These are phyloP conservation scores for Fistularia tabacaria DNA, from an alignment of 2,797 vertebrate species.

Conservation along the genomic window DNA sequence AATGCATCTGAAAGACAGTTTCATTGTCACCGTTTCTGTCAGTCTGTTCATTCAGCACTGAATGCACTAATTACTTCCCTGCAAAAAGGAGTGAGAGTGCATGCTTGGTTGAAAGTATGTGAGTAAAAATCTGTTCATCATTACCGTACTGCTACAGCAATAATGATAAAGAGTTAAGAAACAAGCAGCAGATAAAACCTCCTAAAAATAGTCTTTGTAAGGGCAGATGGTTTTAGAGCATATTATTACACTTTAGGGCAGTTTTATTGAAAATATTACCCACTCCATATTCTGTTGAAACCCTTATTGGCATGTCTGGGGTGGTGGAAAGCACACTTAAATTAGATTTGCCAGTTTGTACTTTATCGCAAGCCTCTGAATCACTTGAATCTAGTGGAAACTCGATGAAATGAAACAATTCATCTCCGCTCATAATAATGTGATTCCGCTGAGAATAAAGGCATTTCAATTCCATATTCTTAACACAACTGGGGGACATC, in stretches of 20 bases:
- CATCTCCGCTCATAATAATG: slow-evolving; percentile 5
- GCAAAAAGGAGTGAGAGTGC: slow-evolving; percentile 39
- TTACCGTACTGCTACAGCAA: not conserved
- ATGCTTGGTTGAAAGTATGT: slow-evolving; percentile 41
- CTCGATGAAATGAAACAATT: slow-evolving; percentile 30
- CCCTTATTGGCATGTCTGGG: slow-evolving; percentile 12
- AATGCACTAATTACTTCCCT: slow-evolving; percentile 54
- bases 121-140: slow-evolving; percentile 57
- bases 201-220: slow-evolving; percentile 33
- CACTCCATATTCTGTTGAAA: slow-evolving; percentile 15
- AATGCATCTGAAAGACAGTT: slow-evolving; percentile 31
- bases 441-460: slow-evolving; percentile 18
- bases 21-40: slow-evolving; percentile 31
- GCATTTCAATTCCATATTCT: slow-evolving; percentile 29
- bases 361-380: slow-evolving; percentile 8
- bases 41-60: slow-evolving; percentile 45
- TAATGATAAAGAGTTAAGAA: too few species aligned
- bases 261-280: slow-evolving; percentile 30
- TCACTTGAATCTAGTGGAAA: slow-evolving; percentile 25
- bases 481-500: slow-evolving; percentile 6
- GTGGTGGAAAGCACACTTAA: slow-evolving; percentile 5
- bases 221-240: slow-evolving; percentile 23
- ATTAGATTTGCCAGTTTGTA: not conserved
- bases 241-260: slow-evolving; percentile 41
- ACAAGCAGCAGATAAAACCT: slow-evolving; percentile 15